phyloP scores from a whole-genome alignment of 2,797 vertebrate genomes.

The Acestrorhynchus altus region DNA sequence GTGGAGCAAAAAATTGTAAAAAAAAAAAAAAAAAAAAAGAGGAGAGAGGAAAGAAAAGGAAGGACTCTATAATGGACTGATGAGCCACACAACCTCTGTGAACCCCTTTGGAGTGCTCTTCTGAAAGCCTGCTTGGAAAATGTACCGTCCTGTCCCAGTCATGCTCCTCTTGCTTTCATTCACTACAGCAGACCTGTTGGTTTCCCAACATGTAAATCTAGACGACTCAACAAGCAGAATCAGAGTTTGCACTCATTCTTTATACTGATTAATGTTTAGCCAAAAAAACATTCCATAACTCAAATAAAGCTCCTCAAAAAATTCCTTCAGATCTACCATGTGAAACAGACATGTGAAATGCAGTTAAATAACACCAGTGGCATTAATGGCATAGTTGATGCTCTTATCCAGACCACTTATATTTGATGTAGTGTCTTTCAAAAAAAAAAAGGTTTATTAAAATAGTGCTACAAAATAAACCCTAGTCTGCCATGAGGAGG shows the following conservation, averaged over 20 bases:
- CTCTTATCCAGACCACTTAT: too few relatives aligned
- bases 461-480: too few relatives aligned
- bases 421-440: too few relatives aligned
- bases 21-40: slow-evolving; percentile 40
- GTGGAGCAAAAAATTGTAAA: slow-evolving; percentile 30
- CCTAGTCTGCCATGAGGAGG: too few relatives aligned
- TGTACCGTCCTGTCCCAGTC: slow-evolving; percentile 13
- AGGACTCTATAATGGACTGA: slow-evolving; percentile 42
- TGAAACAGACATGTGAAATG: too few relatives aligned
- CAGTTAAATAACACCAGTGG: too few relatives aligned
- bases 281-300: too few relatives aligned
- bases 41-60: slow-evolving; percentile 22
- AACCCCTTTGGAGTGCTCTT: slow-evolving; percentile 3
- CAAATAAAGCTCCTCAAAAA: too few relatives aligned
- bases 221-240: neutral
- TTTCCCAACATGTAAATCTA: neutral
- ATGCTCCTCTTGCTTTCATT: neutral
- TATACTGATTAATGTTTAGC: neutral
- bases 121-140: slow-evolving; percentile 1
- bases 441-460: too few relatives aligned
- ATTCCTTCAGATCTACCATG: too few relatives aligned
- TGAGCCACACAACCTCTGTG: slow-evolving; percentile 35
- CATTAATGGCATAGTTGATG: too few relatives aligned
- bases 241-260: neutral
- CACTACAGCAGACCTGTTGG: neutral